These are phyloP conservation scores for Serranus cabrilla DNA, from an alignment of 2,797 vertebrate species.

Conservation along the genomic window DNA sequence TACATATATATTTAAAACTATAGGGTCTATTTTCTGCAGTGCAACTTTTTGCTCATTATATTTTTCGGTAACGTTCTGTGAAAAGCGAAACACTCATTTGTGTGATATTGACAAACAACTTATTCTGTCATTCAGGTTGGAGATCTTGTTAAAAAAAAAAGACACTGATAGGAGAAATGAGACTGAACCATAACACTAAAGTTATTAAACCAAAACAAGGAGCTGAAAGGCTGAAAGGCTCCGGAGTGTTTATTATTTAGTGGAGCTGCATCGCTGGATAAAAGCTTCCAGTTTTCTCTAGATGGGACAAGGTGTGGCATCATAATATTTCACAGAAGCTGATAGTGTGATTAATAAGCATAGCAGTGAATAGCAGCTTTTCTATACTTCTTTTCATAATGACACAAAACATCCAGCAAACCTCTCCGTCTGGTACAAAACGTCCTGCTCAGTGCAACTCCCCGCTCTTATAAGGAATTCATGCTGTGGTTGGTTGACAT, in stretches of 20 bases:
- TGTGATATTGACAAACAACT: too few species aligned
- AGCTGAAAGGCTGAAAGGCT: too few species aligned
- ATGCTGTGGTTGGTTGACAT: not conserved
- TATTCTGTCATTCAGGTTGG: too few species aligned
- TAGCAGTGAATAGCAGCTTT: not conserved
- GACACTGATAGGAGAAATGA: too few species aligned
- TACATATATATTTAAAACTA: not conserved
- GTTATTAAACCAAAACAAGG: too few species aligned
- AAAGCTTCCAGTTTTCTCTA: not conserved
- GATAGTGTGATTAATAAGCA: not conserved
- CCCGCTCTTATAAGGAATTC: not conserved
- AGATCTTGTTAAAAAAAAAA: too few species aligned
- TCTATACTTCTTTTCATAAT: not conserved
- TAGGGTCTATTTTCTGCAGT: not conserved
- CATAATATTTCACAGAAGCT: not conserved
- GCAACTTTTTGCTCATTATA: not conserved
- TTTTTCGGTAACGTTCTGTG: too few species aligned
- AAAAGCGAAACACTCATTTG: too few species aligned
- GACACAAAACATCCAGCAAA: not conserved
- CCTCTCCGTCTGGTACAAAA: not conserved
- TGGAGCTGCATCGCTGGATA: too few species aligned
- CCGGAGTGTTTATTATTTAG: too few species aligned
- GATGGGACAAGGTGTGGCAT: not conserved
- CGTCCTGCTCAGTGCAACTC: not conserved
- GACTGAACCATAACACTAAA: too few species aligned